A percentile compares a stretch with the other conserved stretches of the same genome.
phyloP scores from a whole-genome alignment of 2,888 invertebrate species.

The Amphimallon solstitiale region DNA sequence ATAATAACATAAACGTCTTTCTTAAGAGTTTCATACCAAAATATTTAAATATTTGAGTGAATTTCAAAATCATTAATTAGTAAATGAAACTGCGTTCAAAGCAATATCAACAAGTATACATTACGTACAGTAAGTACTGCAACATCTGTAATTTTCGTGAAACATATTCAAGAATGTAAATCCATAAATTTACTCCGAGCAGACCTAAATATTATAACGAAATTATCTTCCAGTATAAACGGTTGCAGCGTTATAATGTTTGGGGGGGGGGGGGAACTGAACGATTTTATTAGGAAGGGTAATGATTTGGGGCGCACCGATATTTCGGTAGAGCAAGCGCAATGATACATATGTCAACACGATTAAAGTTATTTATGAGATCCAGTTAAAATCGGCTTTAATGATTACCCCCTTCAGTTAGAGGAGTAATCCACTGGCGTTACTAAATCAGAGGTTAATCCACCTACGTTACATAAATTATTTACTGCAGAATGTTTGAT shows the following conservation, averaged over 20 bases:
- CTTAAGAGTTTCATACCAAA: no score
- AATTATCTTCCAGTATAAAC: not conserved
- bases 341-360: constrained; percentile 47
- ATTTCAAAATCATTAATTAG: no score
- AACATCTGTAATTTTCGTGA: no score
- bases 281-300: constrained; percentile 11
- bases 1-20: no score
- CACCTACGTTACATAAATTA: constrained; percentile 53
- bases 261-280: not conserved
- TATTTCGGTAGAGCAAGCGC: constrained; percentile 34
- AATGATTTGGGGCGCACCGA: constrained; percentile 9
- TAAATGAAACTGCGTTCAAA: no score
- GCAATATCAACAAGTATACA: no score
- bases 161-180: no score
- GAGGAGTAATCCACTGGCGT: constrained; percentile 52
- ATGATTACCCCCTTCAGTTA: constrained; percentile 50
- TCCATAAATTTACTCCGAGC: no score
- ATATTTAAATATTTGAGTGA: no score
- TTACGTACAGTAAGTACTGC: no score
- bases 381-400: constrained; percentile 52
- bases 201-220: not conserved
- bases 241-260: not conserved
- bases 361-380: constrained; percentile 51
- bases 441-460: constrained; percentile 54
- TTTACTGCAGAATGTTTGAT: constrained; percentile 48